Base-by-base conservation (phyloP, 2,888 invertebrate species). In the Timema cristinae region DNA sequence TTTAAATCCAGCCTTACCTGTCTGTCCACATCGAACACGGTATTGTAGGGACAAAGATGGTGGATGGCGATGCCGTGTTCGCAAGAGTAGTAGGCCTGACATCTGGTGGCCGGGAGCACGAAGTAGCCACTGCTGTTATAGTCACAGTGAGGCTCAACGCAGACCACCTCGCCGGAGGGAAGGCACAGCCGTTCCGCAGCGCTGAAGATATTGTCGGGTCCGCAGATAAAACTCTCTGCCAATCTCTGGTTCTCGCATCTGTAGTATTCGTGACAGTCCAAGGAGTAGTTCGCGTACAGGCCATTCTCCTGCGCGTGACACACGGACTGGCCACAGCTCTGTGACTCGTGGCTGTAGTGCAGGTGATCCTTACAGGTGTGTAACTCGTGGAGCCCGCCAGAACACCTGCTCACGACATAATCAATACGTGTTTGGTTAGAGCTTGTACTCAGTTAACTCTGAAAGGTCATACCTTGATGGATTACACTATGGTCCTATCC, bases 11-110 rank as follows among this genome's bases (percentile, higher is more conserved):
- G 6, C 16, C 73, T 69, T 54, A 84, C 85, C 78, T 87, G 86
- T 10, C 82, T 82, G 73, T 84, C 84, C 69, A 84, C 82, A 78
- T 87, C 86, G 79, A 87, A 88, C 83, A 86, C 85, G 8, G 86
- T 83, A 32, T 85, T 86, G 52, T 83, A 80, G 1, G 85, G 85
- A 78, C 88, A 88, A 59, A 83, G 80, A 76, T 83, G 84, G 72
- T 86, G 84, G 10, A 81, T 78, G 52, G 84, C 84, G 10, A 82
- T 81, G 59, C 85, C 85, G 76, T 84, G 83, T 67, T 83, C 81
- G 79, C 88, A 88, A 76, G 85, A 84, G 80, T 88, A 88, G 80
- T 87, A 88, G 72, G 84, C 84, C 6, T 84, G 83, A 78, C 88
- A 88, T 63, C 85, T 84, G 32, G 86, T 85, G 72, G 84, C 86